Evolutionary conservation across 2,888 invertebrate genomes (phyloP).

Genomic region (Lypha dubia): DNA sequence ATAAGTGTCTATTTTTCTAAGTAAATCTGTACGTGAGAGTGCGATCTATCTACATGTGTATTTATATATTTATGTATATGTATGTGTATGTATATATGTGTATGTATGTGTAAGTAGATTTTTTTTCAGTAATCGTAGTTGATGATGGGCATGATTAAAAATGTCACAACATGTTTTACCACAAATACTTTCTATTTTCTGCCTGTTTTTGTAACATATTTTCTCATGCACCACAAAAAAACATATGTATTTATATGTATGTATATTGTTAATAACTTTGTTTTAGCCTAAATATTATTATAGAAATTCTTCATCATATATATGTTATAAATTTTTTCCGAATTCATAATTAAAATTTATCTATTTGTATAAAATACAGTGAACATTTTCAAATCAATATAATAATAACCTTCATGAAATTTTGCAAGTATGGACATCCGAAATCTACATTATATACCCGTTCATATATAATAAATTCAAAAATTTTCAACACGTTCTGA

Average conservation of each 20-base stretch:
- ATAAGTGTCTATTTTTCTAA: slow-evolving; percentile 12
- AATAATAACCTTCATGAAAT: background rate
- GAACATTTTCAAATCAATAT: background rate
- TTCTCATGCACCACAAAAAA: background rate
- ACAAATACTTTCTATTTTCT: slow-evolving; percentile 37
- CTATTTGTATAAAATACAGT: background rate
- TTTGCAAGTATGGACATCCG: background rate
- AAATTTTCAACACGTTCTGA: no score
- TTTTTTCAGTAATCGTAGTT: background rate
- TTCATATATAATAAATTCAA: no score
- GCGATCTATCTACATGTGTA: no score
- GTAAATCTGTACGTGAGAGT: background rate
- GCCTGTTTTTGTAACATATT: slow-evolving; percentile 10
- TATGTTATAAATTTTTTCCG: slow-evolving; percentile 3
- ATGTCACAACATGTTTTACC: slow-evolving; percentile 63
- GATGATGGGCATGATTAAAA: slow-evolving; percentile 67
- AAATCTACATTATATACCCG: background rate
- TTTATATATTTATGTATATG: background rate
- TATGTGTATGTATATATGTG: background rate
- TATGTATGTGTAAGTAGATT: background rate
- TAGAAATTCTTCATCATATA: background rate
- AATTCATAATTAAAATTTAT: slow-evolving; percentile 48
- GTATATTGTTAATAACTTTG: slow-evolving; percentile 28
- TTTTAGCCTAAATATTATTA: slow-evolving; percentile 7
- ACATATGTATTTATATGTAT: no score